Percentiles rank a stretch among this genome's conserved stretches.
Evolutionary conservation across 2,797 vertebrate genomes (phyloP).

Genomic region (Epinephelus coioides): DNA sequence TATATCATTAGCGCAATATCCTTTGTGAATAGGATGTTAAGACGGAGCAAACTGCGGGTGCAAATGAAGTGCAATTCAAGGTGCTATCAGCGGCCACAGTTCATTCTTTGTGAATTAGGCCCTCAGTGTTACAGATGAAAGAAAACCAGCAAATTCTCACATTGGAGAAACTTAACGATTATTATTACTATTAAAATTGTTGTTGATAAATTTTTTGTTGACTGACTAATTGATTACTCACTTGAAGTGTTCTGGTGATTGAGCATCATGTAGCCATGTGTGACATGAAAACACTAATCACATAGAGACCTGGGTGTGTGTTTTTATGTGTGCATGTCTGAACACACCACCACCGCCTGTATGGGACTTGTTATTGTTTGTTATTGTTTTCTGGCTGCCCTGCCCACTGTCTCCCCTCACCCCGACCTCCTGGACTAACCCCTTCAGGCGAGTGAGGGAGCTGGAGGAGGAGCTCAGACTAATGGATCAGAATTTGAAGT

Average conservation of each 20-base stretch:
- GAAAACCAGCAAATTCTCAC: neutral
- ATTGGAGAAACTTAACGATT: neutral
- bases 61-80: too few relatives aligned
- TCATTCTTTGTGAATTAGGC: too few relatives aligned
- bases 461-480: slow-evolving; percentile 95
- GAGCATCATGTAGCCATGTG: neutral
- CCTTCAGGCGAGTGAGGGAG: slow-evolving; percentile 91
- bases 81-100: too few relatives aligned
- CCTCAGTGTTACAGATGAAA: neutral
- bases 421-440: slow-evolving; percentile 79
- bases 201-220: neutral
- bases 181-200: neutral
- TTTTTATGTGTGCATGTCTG: slow-evolving; percentile 74
- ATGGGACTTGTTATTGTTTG: slow-evolving; percentile 61
- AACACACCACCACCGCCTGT: slow-evolving; percentile 58
- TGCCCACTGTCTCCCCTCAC: slow-evolving; percentile 44
- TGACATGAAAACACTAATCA: slow-evolving; percentile 50
- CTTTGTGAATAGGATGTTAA: too few relatives aligned
- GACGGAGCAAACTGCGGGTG: too few relatives aligned
- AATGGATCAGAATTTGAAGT: slow-evolving; percentile 98
- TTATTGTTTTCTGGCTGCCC: slow-evolving; percentile 48
- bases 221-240: slow-evolving; percentile 4
- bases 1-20: too few relatives aligned
- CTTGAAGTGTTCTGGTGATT: neutral
- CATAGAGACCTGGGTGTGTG: slow-evolving; percentile 51